Evolutionary conservation across 2,888 invertebrate genomes (phyloP).

Genomic region (Drosophila yooni): DNA sequence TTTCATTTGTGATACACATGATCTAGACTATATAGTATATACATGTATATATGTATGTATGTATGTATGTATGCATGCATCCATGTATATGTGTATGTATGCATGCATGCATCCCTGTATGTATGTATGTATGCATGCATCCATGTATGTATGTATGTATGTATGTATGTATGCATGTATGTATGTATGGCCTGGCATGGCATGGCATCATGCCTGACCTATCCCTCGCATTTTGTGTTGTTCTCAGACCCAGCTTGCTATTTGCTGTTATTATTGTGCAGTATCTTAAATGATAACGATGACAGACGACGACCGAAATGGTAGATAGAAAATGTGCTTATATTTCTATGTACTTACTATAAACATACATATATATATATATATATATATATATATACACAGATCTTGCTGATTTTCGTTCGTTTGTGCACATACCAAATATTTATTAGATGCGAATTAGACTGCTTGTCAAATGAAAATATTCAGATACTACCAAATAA

Average conservation of each 20-base stretch:
- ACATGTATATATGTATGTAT: background rate
- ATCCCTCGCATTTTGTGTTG: conserved; percentile 38
- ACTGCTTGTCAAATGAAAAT: background rate
- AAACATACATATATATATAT: background rate
- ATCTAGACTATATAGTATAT: background rate
- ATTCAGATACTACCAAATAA: background rate
- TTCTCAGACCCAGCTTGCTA: conserved; percentile 5
- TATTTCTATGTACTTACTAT: background rate
- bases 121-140: too few species aligned
- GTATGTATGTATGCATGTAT: background rate
- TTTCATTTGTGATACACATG: background rate
- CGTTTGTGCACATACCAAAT: background rate
- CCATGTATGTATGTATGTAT: background rate
- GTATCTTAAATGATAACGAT: conserved; percentile 52
- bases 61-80: background rate
- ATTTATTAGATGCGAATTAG: background rate
- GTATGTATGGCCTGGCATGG: background rate
- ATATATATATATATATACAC: conserved; percentile 4
- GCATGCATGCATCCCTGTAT: background rate
- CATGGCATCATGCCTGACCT: conserved; percentile 37
- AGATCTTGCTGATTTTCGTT: background rate
- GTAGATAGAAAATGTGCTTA: background rate
- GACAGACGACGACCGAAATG: background rate
- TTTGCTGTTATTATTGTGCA: conserved; percentile 16
- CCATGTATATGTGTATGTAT: background rate